A percentile compares a stretch with the other conserved stretches of the same genome.
Conservation (phyloP, 2,888 invertebrate genomes). For the Sympetrum striolatum region DNA sequence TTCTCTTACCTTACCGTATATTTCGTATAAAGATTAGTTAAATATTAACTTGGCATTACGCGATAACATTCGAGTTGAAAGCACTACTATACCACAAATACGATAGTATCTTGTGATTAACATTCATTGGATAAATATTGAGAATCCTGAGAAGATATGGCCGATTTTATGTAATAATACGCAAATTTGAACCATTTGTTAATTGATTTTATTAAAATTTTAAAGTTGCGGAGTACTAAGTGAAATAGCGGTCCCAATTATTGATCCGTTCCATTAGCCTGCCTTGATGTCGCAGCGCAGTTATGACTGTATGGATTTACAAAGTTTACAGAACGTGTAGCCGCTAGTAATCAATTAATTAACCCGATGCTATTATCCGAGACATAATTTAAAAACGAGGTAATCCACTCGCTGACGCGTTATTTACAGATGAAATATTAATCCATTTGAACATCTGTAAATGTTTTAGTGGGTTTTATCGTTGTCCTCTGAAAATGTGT, state of each 20-base stretch:
- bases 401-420: neutral
- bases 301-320: neutral
- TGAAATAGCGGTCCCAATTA: neutral
- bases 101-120: too few species aligned
- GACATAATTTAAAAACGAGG: neutral
- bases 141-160: too few species aligned
- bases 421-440: neutral
- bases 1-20: too few species aligned
- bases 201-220: neutral
- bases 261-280: neutral
- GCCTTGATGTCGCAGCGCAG: neutral
- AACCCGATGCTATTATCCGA: neutral
- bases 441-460: too few species aligned
- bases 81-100: too few species aligned
- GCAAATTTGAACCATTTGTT: neutral
- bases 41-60: too few species aligned
- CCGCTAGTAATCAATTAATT: neutral
- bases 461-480: too few species aligned
- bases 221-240: neutral
- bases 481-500: too few species aligned
- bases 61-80: too few species aligned
- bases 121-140: too few species aligned
- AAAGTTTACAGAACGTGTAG: neutral
- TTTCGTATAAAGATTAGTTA: too few species aligned
- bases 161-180: too few species aligned